Conservation (phyloP, 1,140 invertebrate genomes). For the Heterodera carotae region DNA sequence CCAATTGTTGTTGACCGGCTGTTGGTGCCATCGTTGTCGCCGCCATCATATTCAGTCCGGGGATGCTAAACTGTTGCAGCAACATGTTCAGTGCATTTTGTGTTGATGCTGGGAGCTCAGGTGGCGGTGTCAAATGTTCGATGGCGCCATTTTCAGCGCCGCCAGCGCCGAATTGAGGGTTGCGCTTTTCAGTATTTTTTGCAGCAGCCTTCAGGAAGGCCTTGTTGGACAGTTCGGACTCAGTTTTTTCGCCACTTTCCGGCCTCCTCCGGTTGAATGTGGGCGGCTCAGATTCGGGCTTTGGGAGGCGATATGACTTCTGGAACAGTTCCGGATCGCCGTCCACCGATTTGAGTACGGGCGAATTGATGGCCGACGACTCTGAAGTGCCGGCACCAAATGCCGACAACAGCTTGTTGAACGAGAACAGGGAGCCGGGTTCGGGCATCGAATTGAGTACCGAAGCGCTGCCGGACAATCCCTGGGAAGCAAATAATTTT, state of each 20-base stretch:
- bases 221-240: background rate
- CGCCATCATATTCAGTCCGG: slow-evolving; percentile 1
- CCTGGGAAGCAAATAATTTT: background rate
- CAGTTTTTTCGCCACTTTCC: background rate
- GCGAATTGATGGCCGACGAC: background rate
- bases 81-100: slow-evolving; percentile 23
- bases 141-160: background rate
- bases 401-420: slow-evolving; percentile 23
- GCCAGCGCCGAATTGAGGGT: background rate
- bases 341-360: slow-evolving; percentile 10
- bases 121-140: slow-evolving; percentile 17
- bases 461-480: background rate
- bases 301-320: background rate
- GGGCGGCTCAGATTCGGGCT: background rate
- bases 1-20: background rate
- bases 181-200: background rate
- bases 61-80: slow-evolving; percentile 25
- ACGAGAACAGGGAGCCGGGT: background rate
- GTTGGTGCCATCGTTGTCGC: background rate
- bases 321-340: slow-evolving; percentile 2
- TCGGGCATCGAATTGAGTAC: slow-evolving; percentile 9
- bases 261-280: background rate
- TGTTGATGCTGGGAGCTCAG: slow-evolving; percentile 9
- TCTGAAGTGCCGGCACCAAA: background rate
- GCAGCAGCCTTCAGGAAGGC: too few species aligned